These are phyloP conservation scores for Denticeps clupeoides DNA, from an alignment of 2,797 vertebrate genomes.

Conservation along the genomic window DNA sequence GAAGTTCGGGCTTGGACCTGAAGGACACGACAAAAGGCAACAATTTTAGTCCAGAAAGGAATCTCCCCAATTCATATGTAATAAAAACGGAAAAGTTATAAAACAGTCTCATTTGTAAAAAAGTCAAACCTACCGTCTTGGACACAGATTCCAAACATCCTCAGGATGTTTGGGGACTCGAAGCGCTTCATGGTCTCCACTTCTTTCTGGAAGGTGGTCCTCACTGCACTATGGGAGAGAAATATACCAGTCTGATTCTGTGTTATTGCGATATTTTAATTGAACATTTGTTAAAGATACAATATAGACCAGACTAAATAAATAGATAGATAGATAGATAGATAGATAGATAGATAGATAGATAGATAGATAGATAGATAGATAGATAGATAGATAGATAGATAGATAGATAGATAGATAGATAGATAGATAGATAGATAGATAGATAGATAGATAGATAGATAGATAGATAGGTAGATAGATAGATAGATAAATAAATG, in stretches of 20 bases:
- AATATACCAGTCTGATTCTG: neutral
- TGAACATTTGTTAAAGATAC: too few species aligned
- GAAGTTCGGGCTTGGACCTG: slow-evolving; percentile 60
- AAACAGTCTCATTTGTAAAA: neutral
- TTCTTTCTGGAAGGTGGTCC: slow-evolving; percentile 62
- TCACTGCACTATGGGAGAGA: slow-evolving; percentile 49
- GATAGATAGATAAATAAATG: too few species aligned
- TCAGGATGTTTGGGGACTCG: slow-evolving; percentile 77
- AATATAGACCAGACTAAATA: too few species aligned
- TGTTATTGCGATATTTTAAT: neutral
- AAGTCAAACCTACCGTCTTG: slow-evolving; percentile 51
- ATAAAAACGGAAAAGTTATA: neutral
- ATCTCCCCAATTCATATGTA: too few species aligned
- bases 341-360: too few species aligned
- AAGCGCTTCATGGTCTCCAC: slow-evolving; percentile 71
- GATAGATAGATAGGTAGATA: too few species aligned
- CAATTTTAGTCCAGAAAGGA: neutral
- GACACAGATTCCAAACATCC: slow-evolving; percentile 80
- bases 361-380: too few species aligned
- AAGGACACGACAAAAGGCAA: neutral
- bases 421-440: too few species aligned
- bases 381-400: too few species aligned
- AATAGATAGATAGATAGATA: too few species aligned
- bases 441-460: too few species aligned
- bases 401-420: too few species aligned